Evolutionary conservation across 2,888 invertebrate genomes (phyloP), one percentile per base, ranked within the genome.

Genomic region (Syrphus vitripennis): DNA sequence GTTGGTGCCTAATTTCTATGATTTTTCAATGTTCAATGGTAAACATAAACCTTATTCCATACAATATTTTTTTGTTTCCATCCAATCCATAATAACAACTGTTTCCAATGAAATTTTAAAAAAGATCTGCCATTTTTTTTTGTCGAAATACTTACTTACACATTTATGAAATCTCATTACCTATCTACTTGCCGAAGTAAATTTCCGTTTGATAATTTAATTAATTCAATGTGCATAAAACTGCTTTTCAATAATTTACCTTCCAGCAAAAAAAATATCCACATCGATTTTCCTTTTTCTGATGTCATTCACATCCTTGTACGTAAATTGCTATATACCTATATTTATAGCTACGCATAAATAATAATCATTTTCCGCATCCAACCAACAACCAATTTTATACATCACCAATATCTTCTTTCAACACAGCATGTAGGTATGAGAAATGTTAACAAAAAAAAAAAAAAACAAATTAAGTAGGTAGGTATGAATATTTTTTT

Each of bases 281-380:
- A 16, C 12, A 57, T 59, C 59, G n/a, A 59, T 59, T 59, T 59
- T 59, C 7, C 3, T 12, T 50, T 34, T 7, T n/a, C 3, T 50
- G 50, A 26, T 50, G 50, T 24, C 57, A 57, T 57, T 59, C 9
- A 59, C 59, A 59, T 59, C 37, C 59, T 37, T 59, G 12, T 14
- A 34, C 6, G 34, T 5, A 6, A 3, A 14, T 3, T n/a, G 0
- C 9, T 29, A 9, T 21, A 29, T 16, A 55, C 4, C 7, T 19
- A 16, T 31, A 34, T n/a, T n/a, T n/a, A n/a, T n/a, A n/a, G n/a
- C n/a, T n/a, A n/a, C 34, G 26, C 55, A 29, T 55, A 55, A 50
- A 14, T 21, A 59, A 37, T 16, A 59, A 37, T 24, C 12, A 31
- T 55, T 24, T 7, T 9, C 4, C 31, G n/a, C n/a, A n/a, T n/a